Evolutionary conservation across 2,797 vertebrate genomes (phyloP).

Genomic region (Coluber constrictor): DNA sequence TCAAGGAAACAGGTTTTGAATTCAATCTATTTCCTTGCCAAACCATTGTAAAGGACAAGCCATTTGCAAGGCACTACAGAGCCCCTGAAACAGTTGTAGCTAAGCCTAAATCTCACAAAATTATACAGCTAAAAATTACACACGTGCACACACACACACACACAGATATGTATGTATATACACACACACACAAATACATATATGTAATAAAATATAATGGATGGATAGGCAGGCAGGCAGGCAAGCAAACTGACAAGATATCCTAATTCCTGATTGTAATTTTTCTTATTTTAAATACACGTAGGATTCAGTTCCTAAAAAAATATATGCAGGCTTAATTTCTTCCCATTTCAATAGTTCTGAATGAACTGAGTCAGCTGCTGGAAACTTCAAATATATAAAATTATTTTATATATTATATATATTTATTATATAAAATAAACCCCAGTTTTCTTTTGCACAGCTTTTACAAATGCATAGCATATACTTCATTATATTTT

Average conservation of each 20-base stretch:
- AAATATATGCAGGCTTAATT: not conserved
- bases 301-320: not conserved
- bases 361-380: not conserved
- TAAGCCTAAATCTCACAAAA: not conserved
- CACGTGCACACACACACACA: not conserved
- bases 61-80: not conserved
- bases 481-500: slow-evolving; percentile 3
- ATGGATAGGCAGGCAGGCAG: not conserved
- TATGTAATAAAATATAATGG: not conserved
- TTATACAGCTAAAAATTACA: not conserved
- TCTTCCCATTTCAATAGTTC: not conserved
- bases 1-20: slow-evolving; percentile 2
- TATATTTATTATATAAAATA: not conserved
- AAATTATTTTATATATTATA: no score
- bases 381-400: slow-evolving; percentile 32
- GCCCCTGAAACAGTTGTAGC: not conserved
- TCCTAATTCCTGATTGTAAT: slow-evolving; percentile 27
- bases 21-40: slow-evolving; percentile 30
- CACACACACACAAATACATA: slow-evolving; percentile 24
- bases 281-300: slow-evolving; percentile 44
- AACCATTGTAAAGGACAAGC: not conserved
- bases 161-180: not conserved
- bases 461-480: not conserved
- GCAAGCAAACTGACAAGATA: not conserved
- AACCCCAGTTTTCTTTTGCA: not conserved